Evolutionary conservation across 2,113 vertebrate genomes (phyloP).

Genomic region (Empidonax traillii): DNA sequence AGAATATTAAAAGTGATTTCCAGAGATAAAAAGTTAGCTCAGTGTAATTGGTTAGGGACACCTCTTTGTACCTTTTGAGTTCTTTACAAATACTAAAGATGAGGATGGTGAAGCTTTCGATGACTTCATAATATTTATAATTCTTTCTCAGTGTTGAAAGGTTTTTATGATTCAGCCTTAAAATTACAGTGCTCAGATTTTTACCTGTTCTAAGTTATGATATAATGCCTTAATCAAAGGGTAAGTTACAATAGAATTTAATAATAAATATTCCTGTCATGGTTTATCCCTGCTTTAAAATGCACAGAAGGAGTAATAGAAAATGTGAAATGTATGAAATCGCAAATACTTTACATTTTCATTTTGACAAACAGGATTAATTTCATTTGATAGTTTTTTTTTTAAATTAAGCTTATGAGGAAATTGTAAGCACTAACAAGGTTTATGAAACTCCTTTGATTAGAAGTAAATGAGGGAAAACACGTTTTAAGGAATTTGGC

Average conservation of each 20-base stretch:
- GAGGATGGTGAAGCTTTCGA: neutral
- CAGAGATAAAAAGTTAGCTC: neutral
- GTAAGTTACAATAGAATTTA: neutral
- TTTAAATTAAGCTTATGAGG: neutral
- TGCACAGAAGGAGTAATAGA: neutral
- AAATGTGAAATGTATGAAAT: neutral
- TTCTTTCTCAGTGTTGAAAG: neutral
- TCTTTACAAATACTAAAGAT: neutral
- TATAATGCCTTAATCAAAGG: conserved; percentile 26
- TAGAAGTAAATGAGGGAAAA: neutral
- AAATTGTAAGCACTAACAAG: neutral
- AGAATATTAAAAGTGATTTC: neutral
- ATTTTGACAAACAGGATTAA: neutral
- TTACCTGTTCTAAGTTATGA: neutral
- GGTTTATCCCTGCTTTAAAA: neutral
- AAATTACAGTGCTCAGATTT: conserved; percentile 13
- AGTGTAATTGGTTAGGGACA: neutral
- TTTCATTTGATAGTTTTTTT: neutral
- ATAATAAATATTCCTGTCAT: neutral
- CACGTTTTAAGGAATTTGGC: neutral
- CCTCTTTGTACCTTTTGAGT: neutral
- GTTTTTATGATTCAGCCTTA: conserved; percentile 41
- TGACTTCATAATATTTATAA: conserved; percentile 33
- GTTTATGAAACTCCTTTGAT: neutral
- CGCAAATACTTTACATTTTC: neutral